Conservation (phyloP, 2,888 invertebrate genomes). For the Eremobia ochroleuca region DNA sequence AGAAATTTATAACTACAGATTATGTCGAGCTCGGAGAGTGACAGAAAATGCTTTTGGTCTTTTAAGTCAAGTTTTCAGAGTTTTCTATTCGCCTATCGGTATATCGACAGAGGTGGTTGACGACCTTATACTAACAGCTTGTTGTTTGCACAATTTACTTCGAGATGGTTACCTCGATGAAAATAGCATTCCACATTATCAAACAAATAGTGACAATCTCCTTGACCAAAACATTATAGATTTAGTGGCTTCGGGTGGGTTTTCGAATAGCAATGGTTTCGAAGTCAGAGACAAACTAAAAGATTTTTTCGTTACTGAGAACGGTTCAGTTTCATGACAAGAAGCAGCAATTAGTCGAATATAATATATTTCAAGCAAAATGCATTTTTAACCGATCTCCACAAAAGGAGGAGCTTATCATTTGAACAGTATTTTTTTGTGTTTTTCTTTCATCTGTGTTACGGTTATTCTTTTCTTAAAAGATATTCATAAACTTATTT, state of each 20-base stretch:
- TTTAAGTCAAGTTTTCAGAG: constrained; percentile 46
- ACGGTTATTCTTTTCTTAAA: too few species aligned
- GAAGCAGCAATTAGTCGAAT: constrained; percentile 23
- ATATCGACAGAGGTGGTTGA: constrained; percentile 38
- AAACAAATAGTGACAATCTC: constrained; percentile 26
- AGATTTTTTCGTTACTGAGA: constrained; percentile 39
- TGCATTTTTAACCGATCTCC: neutral
- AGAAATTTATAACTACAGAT: constrained; percentile 34
- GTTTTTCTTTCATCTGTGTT: too few species aligned
- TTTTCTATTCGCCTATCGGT: constrained; percentile 55
- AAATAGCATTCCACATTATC: constrained; percentile 33
- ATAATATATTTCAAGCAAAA: constrained; percentile 9
- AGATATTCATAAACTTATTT: too few species aligned
- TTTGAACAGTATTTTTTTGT: too few species aligned
- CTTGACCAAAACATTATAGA: constrained; percentile 28
- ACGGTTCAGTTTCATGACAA: constrained; percentile 41
- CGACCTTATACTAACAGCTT: constrained; percentile 42
- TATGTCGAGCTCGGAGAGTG: constrained; percentile 39
- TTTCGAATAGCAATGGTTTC: constrained; percentile 40
- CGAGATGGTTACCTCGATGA: constrained; percentile 43
- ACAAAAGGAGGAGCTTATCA: too few species aligned
- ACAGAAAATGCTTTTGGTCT: constrained; percentile 51
- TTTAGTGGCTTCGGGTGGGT: constrained; percentile 37
- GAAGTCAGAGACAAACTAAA: constrained; percentile 37
- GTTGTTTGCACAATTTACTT: constrained; percentile 56